phyloP scores from a whole-genome alignment of 2,113 vertebrate genomes.

The chimpanzee (Pan troglodytes) region DNA sequence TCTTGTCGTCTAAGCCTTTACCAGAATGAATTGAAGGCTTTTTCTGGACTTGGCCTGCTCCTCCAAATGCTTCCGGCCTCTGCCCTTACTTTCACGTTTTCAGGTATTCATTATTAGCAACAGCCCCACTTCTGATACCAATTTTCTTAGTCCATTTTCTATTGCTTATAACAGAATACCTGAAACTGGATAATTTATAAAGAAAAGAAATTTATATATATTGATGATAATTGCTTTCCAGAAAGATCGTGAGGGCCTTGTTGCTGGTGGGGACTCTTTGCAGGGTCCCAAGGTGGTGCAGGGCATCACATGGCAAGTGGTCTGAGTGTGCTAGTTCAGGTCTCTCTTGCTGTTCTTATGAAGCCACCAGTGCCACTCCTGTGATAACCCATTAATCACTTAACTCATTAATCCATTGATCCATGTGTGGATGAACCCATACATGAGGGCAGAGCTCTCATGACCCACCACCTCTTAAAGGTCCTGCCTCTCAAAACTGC shows the following conservation, averaged over 20 bases:
- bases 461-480: not conserved
- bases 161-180: not conserved
- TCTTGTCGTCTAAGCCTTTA: not conserved
- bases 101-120: not conserved
- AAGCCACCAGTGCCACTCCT: not conserved
- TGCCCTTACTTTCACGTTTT: not conserved
- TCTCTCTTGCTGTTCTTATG: not conserved
- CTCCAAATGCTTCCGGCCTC: not conserved
- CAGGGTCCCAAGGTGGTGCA: not conserved
- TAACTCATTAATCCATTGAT: not conserved
- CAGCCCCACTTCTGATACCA: not conserved
- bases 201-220: not conserved
- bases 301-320: not conserved
- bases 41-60: not conserved
- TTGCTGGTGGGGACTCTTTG: not conserved
- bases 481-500: not conserved
- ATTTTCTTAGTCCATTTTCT: not conserved
- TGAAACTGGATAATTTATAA: not conserved
- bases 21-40: not conserved
- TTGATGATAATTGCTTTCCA: too few relatives aligned
- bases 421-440: too few relatives aligned
- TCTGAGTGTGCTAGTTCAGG: not conserved
- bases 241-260: not conserved
- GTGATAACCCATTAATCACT: not conserved
- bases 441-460: not conserved